Evolutionary conservation across 2,888 invertebrate genomes (phyloP).

Genomic region (Argynnis bischoffii): DNA sequence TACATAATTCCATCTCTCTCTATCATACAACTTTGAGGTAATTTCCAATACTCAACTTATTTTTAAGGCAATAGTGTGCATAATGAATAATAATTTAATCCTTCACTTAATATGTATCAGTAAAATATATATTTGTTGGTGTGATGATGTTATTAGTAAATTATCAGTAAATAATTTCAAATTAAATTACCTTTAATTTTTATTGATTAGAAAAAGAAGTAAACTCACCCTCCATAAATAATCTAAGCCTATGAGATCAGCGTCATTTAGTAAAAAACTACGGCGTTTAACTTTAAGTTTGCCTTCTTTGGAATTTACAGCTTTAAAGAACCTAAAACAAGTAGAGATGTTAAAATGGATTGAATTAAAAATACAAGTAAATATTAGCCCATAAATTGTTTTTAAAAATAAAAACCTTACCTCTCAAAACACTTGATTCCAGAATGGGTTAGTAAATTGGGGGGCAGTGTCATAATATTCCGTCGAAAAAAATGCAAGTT

Average conservation of each 20-base stretch:
- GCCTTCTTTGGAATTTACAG: conserved; percentile 96
- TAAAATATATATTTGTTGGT: no score
- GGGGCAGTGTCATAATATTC: conserved; percentile 95
- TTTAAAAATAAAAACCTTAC: conserved; percentile 48
- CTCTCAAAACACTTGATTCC: conserved; percentile 95
- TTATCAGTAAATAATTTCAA: no score
- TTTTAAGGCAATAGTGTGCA: no score
- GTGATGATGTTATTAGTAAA: no score
- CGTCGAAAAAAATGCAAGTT: conserved; percentile 97
- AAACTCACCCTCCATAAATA: conserved; percentile 94
- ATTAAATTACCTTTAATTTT: no score
- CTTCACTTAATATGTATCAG: no score
- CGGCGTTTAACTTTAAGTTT: conserved; percentile 94
- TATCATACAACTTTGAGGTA: no score
- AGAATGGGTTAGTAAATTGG: conserved; percentile 94
- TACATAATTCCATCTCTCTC: no score
- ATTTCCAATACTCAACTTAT: no score
- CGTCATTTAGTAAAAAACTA: conserved; percentile 94
- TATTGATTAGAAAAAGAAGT: not conserved
- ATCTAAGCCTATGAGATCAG: conserved; percentile 97
- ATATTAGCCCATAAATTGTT: no score
- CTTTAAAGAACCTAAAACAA: conserved; percentile 90
- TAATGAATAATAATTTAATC: no score
- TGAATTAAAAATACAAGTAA: not conserved
- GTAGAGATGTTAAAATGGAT: not conserved